These are phyloP conservation scores for Eudyptes chrysolophus DNA, from an alignment of 2,113 vertebrate genomes.

Conservation along the genomic window DNA sequence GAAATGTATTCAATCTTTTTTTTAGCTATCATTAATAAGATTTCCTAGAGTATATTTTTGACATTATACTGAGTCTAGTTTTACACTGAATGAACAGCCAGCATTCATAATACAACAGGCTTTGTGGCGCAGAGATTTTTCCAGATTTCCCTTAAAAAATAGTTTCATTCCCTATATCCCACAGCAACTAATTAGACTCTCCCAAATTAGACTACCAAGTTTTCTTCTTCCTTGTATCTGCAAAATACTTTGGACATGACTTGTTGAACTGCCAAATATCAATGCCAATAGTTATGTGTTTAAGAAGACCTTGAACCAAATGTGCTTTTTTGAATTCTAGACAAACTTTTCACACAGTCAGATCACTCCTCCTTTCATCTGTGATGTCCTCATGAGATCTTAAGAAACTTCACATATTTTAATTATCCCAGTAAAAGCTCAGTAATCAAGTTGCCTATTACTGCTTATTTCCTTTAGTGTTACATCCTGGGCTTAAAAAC, in stretches of 20 bases:
- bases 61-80: not conserved
- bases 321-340: not conserved
- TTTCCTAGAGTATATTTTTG: not conserved
- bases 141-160: not conserved
- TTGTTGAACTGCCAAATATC: not conserved
- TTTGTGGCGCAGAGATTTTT: not conserved
- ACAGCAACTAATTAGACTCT: not conserved
- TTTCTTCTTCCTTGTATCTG: not conserved
- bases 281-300: not conserved
- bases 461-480: not conserved
- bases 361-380: not conserved
- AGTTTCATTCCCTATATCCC: not conserved
- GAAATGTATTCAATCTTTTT: not conserved
- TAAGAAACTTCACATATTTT: not conserved
- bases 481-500: not conserved
- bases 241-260: not conserved
- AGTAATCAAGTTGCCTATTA: not conserved
- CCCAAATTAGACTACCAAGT: not conserved
- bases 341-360: not conserved
- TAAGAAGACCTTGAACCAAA: constrained; percentile 8
- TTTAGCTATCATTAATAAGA: not conserved
- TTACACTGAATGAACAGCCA: not conserved
- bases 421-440: not conserved
- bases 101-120: not conserved
- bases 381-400: not conserved